A percentile compares a stretch with the other conserved stretches of the same genome.
These are phyloP conservation scores for Pollenia amentaria DNA, from an alignment of 2,888 invertebrate species.

Conservation along the genomic window DNA sequence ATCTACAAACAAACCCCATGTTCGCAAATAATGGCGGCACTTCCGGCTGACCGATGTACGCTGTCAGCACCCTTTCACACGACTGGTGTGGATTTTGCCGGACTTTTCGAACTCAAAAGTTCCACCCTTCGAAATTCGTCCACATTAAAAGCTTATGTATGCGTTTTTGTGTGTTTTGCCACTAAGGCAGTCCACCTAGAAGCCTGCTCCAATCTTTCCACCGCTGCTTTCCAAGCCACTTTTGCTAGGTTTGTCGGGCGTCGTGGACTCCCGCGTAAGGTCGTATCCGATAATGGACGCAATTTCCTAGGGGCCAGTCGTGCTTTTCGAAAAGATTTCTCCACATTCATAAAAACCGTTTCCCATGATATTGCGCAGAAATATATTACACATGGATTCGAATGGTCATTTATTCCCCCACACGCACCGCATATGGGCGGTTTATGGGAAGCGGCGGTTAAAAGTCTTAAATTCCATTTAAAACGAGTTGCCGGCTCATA, in stretches of 20 bases:
- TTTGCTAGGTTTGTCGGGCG: too few species aligned
- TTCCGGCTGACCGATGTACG: conserved; percentile 23
- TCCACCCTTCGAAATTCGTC: too few species aligned
- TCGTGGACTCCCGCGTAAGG: conserved; percentile 28
- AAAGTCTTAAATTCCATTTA: too few species aligned
- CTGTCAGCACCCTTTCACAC: conserved; percentile 8
- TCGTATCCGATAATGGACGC: conserved; percentile 6
- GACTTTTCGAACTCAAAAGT: conserved; percentile 16
- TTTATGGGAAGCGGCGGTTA: too few species aligned
- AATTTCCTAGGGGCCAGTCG: too few species aligned
- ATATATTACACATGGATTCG: conserved; percentile 43
- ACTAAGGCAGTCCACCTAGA: conserved; percentile 28
- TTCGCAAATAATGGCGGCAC: conserved; percentile 32
- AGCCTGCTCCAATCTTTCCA: too few species aligned
- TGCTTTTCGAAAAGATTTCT: background rate
- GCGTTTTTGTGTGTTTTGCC: conserved; percentile 17
- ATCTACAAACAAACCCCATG: conserved; percentile 11
- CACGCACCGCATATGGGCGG: too few species aligned
- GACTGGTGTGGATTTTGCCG: conserved; percentile 41
- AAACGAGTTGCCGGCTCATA: too few species aligned
- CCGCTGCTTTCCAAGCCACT: too few species aligned
- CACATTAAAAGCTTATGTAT: too few species aligned
- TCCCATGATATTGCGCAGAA: conserved; percentile 8
- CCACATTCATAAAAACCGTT: background rate
- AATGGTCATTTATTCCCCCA: conserved; percentile 54